A percentile compares a stretch with the other conserved stretches of the same genome.
Conservation (phyloP, 2,888 invertebrate genomes). For the Sclerodermus sp. region DNA sequence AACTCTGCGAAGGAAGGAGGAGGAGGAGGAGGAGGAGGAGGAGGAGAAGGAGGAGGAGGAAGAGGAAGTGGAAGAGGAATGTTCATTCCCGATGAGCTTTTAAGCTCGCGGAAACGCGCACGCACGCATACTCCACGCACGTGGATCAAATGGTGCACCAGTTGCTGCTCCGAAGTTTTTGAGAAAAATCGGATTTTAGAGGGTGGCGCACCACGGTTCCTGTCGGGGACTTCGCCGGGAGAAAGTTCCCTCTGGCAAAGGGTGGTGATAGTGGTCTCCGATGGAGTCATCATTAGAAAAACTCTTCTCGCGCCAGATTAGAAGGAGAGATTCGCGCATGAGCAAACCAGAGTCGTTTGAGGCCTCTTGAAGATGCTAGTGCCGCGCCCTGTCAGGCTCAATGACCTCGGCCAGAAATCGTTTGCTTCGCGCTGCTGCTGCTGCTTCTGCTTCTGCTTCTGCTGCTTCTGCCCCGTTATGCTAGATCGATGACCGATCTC, state of each 20-base stretch:
- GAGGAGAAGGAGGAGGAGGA: not conserved
- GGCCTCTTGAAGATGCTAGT: constrained; percentile 34
- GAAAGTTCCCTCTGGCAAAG: too few species aligned
- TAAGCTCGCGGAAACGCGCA: too few species aligned
- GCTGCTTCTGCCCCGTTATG: not conserved
- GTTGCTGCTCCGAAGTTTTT: too few species aligned
- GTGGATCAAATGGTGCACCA: too few species aligned
- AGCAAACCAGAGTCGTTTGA: constrained; percentile 24
- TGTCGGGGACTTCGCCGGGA: too few species aligned
- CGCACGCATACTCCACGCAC: too few species aligned
- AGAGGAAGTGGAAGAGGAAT: too few species aligned
- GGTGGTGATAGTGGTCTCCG: too few species aligned
- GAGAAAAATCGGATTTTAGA: too few species aligned
- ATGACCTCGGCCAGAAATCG: constrained; percentile 51
- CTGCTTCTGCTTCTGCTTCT: not conserved
- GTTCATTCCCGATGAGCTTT: too few species aligned
- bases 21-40: not conserved
- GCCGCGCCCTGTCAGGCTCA: constrained; percentile 52
- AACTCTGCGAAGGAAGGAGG: not conserved
- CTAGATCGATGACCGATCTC: constrained; percentile 2
- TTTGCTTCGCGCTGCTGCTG: constrained; percentile 34
- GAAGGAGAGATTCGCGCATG: constrained; percentile 7
- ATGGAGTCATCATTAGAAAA: not conserved
- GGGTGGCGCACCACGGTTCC: too few species aligned
- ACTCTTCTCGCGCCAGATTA: not conserved